Conservation (phyloP, 1,140 invertebrate genomes). For the Bombyx mandarina region DNA sequence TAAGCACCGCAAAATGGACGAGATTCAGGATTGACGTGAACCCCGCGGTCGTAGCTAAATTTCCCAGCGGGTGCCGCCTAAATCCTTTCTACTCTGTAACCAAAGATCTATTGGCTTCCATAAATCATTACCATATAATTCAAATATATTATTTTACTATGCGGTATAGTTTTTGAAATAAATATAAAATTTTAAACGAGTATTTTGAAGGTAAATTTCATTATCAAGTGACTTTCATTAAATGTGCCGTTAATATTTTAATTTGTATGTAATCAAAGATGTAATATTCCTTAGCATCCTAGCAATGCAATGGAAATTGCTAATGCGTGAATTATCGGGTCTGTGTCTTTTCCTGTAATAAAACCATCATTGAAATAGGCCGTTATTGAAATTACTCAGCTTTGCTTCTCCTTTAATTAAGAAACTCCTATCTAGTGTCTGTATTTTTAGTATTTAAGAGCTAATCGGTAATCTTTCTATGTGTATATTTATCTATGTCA, state of each 20-base stretch:
- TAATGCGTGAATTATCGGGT: too few species aligned
- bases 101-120: slow-evolving; percentile 13
- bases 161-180: background rate
- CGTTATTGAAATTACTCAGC: too few species aligned
- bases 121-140: slow-evolving; percentile 9
- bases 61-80: slow-evolving; percentile 14
- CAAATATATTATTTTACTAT: background rate
- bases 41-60: slow-evolving; percentile 10
- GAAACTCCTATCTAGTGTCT: too few species aligned
- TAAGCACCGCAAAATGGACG: background rate
- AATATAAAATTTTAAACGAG: background rate
- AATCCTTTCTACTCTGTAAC: slow-evolving; percentile 7
- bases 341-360: too few species aligned
- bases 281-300: background rate
- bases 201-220: background rate
- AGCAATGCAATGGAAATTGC: background rate
- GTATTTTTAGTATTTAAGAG: too few species aligned
- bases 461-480: too few species aligned
- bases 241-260: background rate
- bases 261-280: background rate
- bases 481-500: too few species aligned
- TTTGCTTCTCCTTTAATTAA: too few species aligned
- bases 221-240: background rate
- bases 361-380: too few species aligned
- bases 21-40: background rate